These are phyloP conservation scores for Horisme vitalbata DNA, from an alignment of 2,888 invertebrate genomes.

Conservation along the genomic window DNA sequence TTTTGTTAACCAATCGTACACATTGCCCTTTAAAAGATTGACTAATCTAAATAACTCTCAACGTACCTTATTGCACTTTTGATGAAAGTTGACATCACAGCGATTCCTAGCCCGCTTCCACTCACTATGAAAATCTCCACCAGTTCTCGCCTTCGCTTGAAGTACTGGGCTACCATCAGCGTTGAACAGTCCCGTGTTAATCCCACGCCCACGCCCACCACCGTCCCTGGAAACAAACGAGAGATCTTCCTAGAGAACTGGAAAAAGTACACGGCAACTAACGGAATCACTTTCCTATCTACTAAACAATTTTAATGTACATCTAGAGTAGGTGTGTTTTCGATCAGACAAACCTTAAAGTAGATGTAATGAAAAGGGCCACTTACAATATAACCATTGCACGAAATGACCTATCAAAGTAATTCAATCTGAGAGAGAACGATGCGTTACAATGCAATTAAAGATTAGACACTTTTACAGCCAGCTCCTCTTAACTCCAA, in stretches of 20 bases:
- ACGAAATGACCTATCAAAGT: slow-evolving; percentile 5
- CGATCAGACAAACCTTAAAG: too few relatives aligned
- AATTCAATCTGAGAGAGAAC: slow-evolving; percentile 18
- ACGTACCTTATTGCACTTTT: slow-evolving; percentile 88
- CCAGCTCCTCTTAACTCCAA: slow-evolving; percentile 26
- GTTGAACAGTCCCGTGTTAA: slow-evolving; percentile 93
- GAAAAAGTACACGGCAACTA: too few relatives aligned
- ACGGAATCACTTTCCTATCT: too few relatives aligned
- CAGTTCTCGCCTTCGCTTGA: slow-evolving; percentile 91
- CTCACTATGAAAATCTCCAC: slow-evolving; percentile 95
- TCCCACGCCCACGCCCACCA: slow-evolving; percentile 91
- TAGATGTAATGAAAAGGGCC: too few relatives aligned
- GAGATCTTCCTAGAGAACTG: too few relatives aligned
- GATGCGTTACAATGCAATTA: slow-evolving; percentile 27
- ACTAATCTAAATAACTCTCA: too few relatives aligned
- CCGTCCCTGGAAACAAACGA: slow-evolving; percentile 74
- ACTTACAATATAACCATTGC: too few relatives aligned
- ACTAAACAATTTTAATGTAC: too few relatives aligned
- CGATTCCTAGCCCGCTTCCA: slow-evolving; percentile 92
- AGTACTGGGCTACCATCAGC: slow-evolving; percentile 95
- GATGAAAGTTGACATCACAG: slow-evolving; percentile 92
- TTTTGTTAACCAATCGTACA: too few relatives aligned
- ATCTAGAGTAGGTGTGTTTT: too few relatives aligned
- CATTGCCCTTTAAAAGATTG: too few relatives aligned
- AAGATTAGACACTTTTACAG: slow-evolving; percentile 28